These are phyloP conservation scores for Diplodus puntazzo DNA, from an alignment of 2,797 vertebrate genomes.

Conservation along the genomic window DNA sequence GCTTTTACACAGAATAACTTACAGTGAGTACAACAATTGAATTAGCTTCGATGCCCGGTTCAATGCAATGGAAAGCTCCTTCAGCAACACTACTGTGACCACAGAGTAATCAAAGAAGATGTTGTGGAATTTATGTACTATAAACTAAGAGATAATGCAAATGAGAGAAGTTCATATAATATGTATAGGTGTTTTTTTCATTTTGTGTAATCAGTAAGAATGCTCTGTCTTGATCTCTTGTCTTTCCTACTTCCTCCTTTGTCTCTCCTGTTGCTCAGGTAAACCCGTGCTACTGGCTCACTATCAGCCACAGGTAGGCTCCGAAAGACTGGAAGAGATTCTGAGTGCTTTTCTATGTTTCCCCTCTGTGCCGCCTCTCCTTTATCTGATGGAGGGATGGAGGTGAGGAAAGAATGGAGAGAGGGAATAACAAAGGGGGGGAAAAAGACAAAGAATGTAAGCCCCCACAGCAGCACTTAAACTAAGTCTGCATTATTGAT, in stretches of 20 bases:
- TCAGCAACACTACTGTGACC: not conserved
- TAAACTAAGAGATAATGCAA: not conserved
- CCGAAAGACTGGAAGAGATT: slow-evolving; percentile 52
- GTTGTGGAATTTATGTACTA: not conserved
- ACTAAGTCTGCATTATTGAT: slow-evolving; percentile 94
- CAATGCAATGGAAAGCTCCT: slow-evolving; percentile 4
- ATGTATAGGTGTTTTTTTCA: not conserved
- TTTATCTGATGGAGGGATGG: slow-evolving; percentile 51
- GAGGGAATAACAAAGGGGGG: slow-evolving; percentile 55
- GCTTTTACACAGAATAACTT: slow-evolving; percentile 11
- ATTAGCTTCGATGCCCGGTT: not conserved
- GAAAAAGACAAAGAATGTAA: slow-evolving; percentile 73
- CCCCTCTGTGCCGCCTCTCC: slow-evolving; percentile 37
- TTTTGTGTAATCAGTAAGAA: not conserved
- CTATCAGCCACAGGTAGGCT: slow-evolving; percentile 62
- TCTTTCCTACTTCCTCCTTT: slow-evolving; percentile 6
- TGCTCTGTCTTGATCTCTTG: not conserved
- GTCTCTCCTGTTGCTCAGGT: slow-evolving; percentile 61
- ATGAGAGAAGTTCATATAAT: not conserved
- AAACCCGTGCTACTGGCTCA: slow-evolving; percentile 48
- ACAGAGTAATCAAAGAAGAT: not conserved
- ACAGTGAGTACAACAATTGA: not conserved
- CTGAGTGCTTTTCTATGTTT: slow-evolving; percentile 73
- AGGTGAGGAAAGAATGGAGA: slow-evolving; percentile 52
- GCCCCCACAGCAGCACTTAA: slow-evolving; percentile 91